Conservation (phyloP, 2,113 vertebrate genomes). For the Xenopus laevis region DNA sequence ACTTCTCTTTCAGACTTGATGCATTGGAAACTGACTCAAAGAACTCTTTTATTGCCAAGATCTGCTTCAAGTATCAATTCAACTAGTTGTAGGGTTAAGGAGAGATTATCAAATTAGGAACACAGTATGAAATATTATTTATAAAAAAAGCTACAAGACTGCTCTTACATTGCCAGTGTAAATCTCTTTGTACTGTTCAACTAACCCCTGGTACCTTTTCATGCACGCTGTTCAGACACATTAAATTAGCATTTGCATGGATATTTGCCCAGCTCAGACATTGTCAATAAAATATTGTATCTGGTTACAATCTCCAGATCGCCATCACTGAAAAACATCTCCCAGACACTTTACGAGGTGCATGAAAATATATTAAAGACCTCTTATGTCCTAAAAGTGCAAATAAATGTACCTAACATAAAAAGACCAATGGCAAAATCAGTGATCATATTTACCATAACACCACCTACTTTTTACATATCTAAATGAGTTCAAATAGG, state of each 20-base stretch:
- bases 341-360: constrained; percentile 22
- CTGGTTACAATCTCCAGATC: constrained; percentile 15
- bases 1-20: no score
- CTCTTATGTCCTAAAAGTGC: neutral
- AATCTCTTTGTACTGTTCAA: constrained; percentile 39
- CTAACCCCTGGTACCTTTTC: constrained; percentile 43
- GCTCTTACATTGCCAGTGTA: constrained; percentile 10
- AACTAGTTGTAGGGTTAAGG: neutral
- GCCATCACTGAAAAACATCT: constrained; percentile 18
- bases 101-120: no score
- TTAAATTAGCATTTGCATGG: constrained; percentile 28
- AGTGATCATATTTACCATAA: neutral
- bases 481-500: no score
- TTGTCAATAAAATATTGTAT: constrained; percentile 32
- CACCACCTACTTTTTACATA: no score
- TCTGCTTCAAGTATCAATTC: neutral
- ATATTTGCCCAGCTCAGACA: constrained; percentile 32
- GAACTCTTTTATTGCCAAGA: neutral
- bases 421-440: neutral
- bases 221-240: constrained; percentile 18
- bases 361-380: constrained; percentile 18
- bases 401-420: constrained; percentile 14
- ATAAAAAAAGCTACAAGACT: no score
- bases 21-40: no score
- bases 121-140: no score